Evolutionary conservation across 2,797 vertebrate genomes (phyloP), one percentile per base, ranked within the genome.

Genomic region (Microtus californicus): DNA sequence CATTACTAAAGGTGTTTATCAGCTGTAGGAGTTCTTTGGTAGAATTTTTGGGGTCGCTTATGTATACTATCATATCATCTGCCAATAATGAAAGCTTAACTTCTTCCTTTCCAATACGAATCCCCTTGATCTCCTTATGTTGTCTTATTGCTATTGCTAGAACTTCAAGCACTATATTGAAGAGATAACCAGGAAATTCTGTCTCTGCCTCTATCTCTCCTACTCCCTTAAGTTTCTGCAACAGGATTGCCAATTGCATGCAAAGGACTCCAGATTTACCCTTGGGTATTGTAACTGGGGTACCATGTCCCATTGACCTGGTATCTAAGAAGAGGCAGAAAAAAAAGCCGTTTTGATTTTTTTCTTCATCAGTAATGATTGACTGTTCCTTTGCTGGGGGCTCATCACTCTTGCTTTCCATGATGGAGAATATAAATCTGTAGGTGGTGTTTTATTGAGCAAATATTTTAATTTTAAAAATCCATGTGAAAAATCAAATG

Each of bases 371-470:
- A 59, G 23, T 37, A 17, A 82, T 9, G 21, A 37, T 21, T 43
- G 73, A 25, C 69, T 78, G 77, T 15, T 95, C 6, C 31, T 96
- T 93, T 74, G 45, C 71, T 27, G 45, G 51, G 27, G 27, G 77
- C 48, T 63, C 73, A 95, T 88, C 63, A 45, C 0, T 77, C 34
- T 17, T 43, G 23, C 63, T 83, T 90, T 56, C 81, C 25, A 13
- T 14, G 5, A 77, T 43, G 61, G 23, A 59, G 67, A 74, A 79
- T 67, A 67, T 76, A 78, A 92, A 61, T 95, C 3, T 91, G 5
- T 81, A 95, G 78, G 86, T 93, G 37, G 71, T 96, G 48, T 78
- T 97, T 90, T 89, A 89, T 59, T 92, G 82, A 92, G 90, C 92
- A 86, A 89, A 25, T 69, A 51, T 92, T 97, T 95, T 89, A 94